Percentiles rank a stretch among this genome's conserved stretches.
Evolutionary conservation across 2,113 vertebrate genomes (phyloP).

Genomic region (Oncorhynchus masou): DNA sequence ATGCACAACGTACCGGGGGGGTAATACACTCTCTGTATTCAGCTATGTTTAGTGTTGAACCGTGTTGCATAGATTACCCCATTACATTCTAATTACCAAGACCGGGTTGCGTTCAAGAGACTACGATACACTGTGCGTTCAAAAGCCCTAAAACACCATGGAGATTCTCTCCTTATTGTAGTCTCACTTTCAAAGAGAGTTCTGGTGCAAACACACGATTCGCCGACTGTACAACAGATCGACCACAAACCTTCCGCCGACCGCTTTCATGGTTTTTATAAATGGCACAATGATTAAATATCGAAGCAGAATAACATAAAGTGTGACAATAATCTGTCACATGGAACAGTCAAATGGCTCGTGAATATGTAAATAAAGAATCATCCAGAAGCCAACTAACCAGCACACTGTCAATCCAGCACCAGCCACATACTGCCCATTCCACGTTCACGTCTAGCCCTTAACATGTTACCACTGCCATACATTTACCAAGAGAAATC

Average conservation of each 20-base stretch:
- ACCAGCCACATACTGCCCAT: slow-evolving; percentile 2
- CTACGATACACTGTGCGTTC: background rate
- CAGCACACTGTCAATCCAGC: slow-evolving; percentile 21
- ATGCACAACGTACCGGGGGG: slow-evolving; percentile 33
- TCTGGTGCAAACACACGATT: background rate
- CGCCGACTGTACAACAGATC: background rate
- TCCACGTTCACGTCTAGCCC: slow-evolving; percentile 21
- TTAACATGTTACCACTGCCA: slow-evolving; percentile 36
- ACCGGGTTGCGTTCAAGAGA: background rate
- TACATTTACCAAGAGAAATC: slow-evolving; percentile 46
- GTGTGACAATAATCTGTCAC: background rate
- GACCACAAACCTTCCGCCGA: background rate
- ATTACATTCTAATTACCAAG: slow-evolving; percentile 40
- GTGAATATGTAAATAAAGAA: background rate
- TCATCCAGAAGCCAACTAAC: background rate
- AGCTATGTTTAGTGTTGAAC: slow-evolving; percentile 27
- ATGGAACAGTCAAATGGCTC: too few relatives aligned
- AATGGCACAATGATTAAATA: background rate
- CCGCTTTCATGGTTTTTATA: background rate
- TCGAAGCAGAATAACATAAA: background rate
- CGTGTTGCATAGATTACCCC: slow-evolving; percentile 32
- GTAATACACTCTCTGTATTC: slow-evolving; percentile 20
- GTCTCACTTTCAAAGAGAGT: background rate
- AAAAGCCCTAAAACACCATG: background rate
- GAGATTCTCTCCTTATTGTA: background rate